Percentiles rank a stretch among this genome's conserved stretches.
Conservation (phyloP, 2,113 vertebrate genomes). For the Alexandromys fortis region DNA sequence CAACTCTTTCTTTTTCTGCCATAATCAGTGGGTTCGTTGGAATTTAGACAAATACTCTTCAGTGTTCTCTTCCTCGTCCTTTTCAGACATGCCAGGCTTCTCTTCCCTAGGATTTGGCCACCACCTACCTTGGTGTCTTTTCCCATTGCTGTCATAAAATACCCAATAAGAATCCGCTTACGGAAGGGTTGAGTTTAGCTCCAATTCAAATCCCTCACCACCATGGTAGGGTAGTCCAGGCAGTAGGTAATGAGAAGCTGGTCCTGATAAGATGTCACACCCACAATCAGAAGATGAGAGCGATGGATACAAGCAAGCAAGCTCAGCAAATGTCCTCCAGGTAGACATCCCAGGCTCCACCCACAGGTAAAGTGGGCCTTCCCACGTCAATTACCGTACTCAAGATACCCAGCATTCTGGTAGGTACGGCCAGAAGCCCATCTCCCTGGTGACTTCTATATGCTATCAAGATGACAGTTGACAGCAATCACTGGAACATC, state of each 20-base stretch:
- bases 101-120: not conserved
- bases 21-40: slow-evolving; percentile 8
- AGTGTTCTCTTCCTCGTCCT: not conserved
- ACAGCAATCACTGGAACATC: not conserved
- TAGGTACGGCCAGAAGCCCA: not conserved
- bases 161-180: not conserved
- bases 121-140: not conserved
- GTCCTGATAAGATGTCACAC: not conserved
- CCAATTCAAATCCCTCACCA: not conserved
- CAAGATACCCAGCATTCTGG: not conserved
- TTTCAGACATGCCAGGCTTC: not conserved
- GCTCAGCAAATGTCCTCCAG: not conserved
- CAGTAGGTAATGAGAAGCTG: too few species aligned
- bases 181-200: not conserved
- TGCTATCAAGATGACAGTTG: not conserved
- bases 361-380: not conserved
- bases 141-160: not conserved
- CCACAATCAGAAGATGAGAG: not conserved
- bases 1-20: slow-evolving; percentile 45
- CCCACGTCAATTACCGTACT: not conserved
- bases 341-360: not conserved
- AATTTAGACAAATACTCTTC: not conserved
- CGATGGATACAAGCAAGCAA: not conserved
- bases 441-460: not conserved
- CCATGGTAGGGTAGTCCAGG: not conserved